Conservation (phyloP, 1,140 invertebrate genomes). For the Scaptodrosophila lebanonensis region DNA sequence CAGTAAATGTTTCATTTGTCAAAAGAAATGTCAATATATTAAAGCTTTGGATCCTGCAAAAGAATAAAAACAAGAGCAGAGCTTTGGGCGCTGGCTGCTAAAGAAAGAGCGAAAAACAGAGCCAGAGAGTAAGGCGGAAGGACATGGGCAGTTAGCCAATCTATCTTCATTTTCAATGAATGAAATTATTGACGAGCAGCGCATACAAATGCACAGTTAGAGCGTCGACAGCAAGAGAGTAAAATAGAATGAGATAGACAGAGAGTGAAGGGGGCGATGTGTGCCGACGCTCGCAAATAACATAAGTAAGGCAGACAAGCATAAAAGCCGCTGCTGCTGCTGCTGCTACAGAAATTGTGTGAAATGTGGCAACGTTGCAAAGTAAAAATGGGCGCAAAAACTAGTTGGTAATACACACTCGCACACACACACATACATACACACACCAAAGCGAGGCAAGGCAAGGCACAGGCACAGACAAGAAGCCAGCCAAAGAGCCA, state of each 20-base stretch:
- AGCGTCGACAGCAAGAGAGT: constrained; percentile 12
- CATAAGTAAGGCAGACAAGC: background rate
- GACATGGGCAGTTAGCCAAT: constrained; percentile 10
- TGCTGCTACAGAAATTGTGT: no score
- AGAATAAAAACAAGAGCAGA: no score
- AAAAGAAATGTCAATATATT: no score
- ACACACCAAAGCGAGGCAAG: background rate
- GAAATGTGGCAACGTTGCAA: constrained; percentile 60
- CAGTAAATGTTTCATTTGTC: no score
- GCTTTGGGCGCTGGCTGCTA: no score
- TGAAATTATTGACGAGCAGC: constrained; percentile 49
- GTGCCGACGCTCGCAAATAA: no score
- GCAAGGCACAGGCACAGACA: constrained; percentile 35
- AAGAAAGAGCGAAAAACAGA: background rate
- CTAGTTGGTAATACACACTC: constrained; percentile 48
- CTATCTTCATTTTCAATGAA: constrained; percentile 56
- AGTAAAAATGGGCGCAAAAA: constrained; percentile 68
- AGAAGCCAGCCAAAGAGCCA: constrained; percentile 49
- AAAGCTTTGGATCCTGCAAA: no score
- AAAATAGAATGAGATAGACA: no score
- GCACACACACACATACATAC: constrained; percentile 41
- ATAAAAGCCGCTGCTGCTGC: constrained; percentile 9
- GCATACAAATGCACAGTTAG: constrained; percentile 1
- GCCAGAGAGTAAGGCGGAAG: background rate
- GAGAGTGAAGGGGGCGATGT: no score